Conservation (phyloP, 2,888 invertebrate genomes). For the Cheilosia urbana region DNA sequence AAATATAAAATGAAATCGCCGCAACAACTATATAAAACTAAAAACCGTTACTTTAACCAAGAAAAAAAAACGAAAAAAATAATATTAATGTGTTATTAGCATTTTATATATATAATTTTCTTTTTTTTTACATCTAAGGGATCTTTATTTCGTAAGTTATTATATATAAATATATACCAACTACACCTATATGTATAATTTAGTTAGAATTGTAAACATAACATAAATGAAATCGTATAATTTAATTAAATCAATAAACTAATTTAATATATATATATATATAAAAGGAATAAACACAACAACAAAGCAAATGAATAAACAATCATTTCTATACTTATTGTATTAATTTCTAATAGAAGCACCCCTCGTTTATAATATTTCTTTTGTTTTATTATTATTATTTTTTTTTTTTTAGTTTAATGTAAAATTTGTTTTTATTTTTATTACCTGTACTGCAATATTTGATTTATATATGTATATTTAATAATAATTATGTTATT, state of each 20-base stretch:
- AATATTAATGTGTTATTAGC: constrained; percentile 73
- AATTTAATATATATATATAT: constrained; percentile 69
- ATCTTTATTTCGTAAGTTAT: constrained; percentile 55
- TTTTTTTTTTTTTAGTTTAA: constrained; percentile 79
- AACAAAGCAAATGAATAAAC: constrained; percentile 19
- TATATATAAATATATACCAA: constrained; percentile 57
- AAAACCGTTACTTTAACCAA: constrained; percentile 34
- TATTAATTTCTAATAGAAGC: constrained; percentile 72
- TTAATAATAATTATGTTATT: constrained; percentile 65
- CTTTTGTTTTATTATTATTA: constrained; percentile 76
- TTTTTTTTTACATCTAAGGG: constrained; percentile 59
- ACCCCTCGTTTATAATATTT: constrained; percentile 78
- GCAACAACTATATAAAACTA: constrained; percentile 38
- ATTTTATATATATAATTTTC: constrained; percentile 63
- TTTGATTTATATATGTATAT: constrained; percentile 72
- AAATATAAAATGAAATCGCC: constrained; percentile 30
- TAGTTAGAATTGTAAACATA: constrained; percentile 66
- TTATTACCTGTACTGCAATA: constrained; percentile 76
- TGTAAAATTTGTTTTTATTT: constrained; percentile 80
- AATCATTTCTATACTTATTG: constrained; percentile 46
- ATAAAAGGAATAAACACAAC: constrained; percentile 64
- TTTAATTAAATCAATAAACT: constrained; percentile 73
- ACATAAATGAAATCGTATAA: constrained; percentile 39
- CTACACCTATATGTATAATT: constrained; percentile 64
- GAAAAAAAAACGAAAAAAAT: constrained; percentile 30